Conservation (phyloP, 2,797 vertebrate genomes). For the Girardinus metallicus region DNA sequence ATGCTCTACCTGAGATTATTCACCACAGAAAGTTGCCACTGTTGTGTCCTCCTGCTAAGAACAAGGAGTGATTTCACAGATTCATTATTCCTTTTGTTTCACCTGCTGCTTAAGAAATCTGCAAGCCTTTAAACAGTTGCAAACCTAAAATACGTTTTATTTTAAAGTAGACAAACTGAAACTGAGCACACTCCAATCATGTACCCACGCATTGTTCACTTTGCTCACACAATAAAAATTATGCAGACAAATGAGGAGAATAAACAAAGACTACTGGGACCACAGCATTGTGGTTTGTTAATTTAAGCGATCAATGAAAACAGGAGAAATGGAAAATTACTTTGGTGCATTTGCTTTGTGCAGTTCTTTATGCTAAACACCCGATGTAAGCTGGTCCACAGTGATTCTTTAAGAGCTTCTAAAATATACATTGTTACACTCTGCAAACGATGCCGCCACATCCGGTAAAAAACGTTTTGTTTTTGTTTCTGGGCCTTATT, state of each 20-base stretch:
- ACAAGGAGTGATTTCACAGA: constrained; percentile 18
- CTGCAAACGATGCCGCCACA: constrained; percentile 49
- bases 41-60: constrained; percentile 11
- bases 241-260: constrained; percentile 55
- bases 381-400: constrained; percentile 20
- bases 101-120: constrained; percentile 18
- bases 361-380: constrained; percentile 35
- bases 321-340: constrained; percentile 65
- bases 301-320: constrained; percentile 66
- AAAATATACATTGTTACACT: constrained; percentile 50
- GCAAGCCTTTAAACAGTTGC: constrained; percentile 6
- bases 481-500: constrained; percentile 3
- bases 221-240: constrained; percentile 44
- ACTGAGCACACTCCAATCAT: constrained; percentile 28
- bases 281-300: constrained; percentile 47
- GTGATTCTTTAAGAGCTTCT: constrained; percentile 33
- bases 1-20: background rate
- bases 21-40: constrained; percentile 14
- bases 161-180: constrained; percentile 20
- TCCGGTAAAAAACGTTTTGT: background rate
- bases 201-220: constrained; percentile 32
- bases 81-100: constrained; percentile 10
- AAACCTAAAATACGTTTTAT: background rate
- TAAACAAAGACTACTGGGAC: constrained; percentile 55
- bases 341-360: constrained; percentile 60